Conservation (phyloP, 2,113 vertebrate genomes). For the Labeo catla region DNA sequence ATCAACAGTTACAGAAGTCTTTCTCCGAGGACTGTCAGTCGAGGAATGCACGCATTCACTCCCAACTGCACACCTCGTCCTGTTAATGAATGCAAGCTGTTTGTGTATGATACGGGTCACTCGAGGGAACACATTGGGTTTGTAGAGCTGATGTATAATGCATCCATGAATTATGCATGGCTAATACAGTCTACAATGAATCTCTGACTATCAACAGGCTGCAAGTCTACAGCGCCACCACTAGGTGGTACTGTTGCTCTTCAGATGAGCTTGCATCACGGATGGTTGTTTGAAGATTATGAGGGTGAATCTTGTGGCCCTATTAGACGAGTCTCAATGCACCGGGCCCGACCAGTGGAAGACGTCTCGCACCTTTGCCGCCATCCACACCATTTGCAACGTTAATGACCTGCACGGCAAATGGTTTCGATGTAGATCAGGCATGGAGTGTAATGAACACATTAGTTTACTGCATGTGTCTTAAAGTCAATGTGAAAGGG, state of each 20-base stretch:
- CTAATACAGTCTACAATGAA: conserved; percentile 62
- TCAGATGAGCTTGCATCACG: conserved; percentile 36
- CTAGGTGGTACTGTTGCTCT: conserved; percentile 76
- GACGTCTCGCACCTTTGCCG: conserved; percentile 68
- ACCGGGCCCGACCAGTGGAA: conserved; percentile 65
- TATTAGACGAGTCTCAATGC: conserved; percentile 66
- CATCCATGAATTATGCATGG: conserved; percentile 65
- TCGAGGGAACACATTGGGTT: conserved; percentile 57
- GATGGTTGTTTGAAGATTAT: conserved; percentile 49
- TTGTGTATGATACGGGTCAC: conserved; percentile 61
- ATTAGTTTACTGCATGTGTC: conserved; percentile 65
- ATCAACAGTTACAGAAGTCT: conserved; percentile 23
- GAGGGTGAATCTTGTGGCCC: conserved; percentile 57
- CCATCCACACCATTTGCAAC: conserved; percentile 74
- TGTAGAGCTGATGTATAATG: conserved; percentile 67
- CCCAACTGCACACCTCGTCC: conserved; percentile 40
- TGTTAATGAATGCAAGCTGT: conserved; percentile 52
- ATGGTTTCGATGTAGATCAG: conserved; percentile 74
- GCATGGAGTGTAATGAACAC: conserved; percentile 74
- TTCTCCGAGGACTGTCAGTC: conserved; percentile 28
- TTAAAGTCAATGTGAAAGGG: conserved; percentile 65
- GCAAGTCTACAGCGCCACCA: conserved; percentile 42
- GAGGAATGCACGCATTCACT: conserved; percentile 37
- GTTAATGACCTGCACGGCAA: conserved; percentile 77
- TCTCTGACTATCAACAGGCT: background rate